Evolutionary conservation across 2,113 vertebrate species (phyloP), one percentile per base, ranked within the genome.

Genomic region (Apodemus sylvaticus): DNA sequence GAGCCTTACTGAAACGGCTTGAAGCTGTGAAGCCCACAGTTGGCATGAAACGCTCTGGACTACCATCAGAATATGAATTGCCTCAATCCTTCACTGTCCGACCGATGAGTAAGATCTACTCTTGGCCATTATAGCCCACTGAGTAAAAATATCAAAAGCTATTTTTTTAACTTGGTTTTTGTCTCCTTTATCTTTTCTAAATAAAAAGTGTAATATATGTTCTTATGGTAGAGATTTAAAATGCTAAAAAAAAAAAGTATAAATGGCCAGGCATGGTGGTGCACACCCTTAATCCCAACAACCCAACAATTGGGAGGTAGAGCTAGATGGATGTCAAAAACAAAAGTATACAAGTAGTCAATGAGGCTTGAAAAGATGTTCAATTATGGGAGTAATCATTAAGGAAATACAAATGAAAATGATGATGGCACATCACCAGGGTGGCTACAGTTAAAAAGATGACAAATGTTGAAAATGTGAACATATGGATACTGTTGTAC

Each of bases 21-120:
- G 99, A 99, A 98, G 98, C 99, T 1, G 99, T 99, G 94, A 99
- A 99, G 88, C 98, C 99, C n/a, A 99, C 99, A 34, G 97, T 98
- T 89, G 99, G 99, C 48, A 98, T 99, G 98, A 99, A 96, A 74
- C 99, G 99, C 22, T 98, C 99, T 16, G 92, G 99, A 99, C 97
- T 99, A 99, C 92, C 99, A 99, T 94, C 99, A 98, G 11, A 99
- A 99, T 1, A 98, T 98, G 60, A 96, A 98, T 77, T 99, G 99
- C 48, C 90, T 99, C 36, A 98, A 92, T 93, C 96, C 97, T 58
- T 92, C 97, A 1, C 92, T 98, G 0, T 74, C 98, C 12, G 77
- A 98, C 42, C 98, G 97, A 93, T 98, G 94, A 60, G 98, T 98
- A 58, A 98, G 96, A 71, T 98, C 98, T 29, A 95, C 98, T 20